Conservation (phyloP, 2,113 vertebrate species). For the Anarrhichthys ocellatus region DNA sequence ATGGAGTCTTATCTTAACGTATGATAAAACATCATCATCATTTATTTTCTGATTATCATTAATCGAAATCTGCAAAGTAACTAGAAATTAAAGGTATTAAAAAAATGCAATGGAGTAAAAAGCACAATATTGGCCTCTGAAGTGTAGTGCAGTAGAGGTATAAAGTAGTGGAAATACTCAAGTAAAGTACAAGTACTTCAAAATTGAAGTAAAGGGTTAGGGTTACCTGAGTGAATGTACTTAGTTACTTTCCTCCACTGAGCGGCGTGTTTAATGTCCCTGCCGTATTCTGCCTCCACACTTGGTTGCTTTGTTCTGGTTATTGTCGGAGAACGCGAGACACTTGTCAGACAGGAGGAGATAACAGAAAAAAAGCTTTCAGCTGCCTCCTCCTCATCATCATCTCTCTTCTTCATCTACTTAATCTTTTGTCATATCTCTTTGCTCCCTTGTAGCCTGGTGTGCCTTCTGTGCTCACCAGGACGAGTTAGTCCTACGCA, state of each 20-base stretch:
- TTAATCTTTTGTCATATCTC: conserved; percentile 45
- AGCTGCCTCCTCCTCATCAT: conserved; percentile 12
- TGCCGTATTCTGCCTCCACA: conserved; percentile 25
- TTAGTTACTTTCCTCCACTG: neutral
- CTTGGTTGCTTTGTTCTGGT: conserved; percentile 37
- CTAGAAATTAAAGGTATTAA: neutral
- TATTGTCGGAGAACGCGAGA: conserved; percentile 28
- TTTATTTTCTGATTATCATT: neutral
- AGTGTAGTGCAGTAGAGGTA: neutral
- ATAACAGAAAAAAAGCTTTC: conserved; percentile 49
- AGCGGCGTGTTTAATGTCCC: conserved; percentile 28
- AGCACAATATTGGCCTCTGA: neutral
- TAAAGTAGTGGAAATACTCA: neutral
- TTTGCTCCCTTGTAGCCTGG: conserved; percentile 28
- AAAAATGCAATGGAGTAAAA: neutral
- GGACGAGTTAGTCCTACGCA: conserved; percentile 30
- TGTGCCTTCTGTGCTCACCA: conserved; percentile 43
- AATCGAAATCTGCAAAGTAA: neutral
- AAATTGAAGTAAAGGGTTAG: neutral
- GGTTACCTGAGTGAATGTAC: neutral
- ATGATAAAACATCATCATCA: neutral
- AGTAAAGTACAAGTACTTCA: neutral
- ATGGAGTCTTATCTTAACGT: neutral
- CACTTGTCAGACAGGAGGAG: conserved; percentile 46
- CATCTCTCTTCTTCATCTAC: neutral